phyloP scores from a whole-genome alignment of 2,888 invertebrate species.

The Apamea monoglypha region DNA sequence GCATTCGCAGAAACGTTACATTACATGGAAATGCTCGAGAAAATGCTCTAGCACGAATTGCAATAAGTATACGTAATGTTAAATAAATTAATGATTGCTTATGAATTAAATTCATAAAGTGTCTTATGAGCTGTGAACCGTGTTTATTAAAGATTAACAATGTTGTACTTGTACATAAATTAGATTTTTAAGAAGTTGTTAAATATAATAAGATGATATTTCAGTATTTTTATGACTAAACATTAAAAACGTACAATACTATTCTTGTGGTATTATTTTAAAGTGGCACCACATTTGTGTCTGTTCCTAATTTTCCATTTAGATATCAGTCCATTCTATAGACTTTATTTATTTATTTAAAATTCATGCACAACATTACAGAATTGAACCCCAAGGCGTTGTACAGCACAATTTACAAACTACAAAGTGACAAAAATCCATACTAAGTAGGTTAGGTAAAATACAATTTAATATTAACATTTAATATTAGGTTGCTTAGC shows the following conservation, averaged over 20 bases:
- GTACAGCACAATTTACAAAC: too few relatives aligned
- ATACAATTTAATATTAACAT: too few relatives aligned
- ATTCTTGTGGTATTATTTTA: constrained; percentile 3
- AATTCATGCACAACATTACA: too few relatives aligned
- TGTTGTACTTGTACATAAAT: constrained; percentile 50
- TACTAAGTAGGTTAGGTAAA: too few relatives aligned
- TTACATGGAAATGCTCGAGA: neutral
- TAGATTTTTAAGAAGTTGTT: constrained; percentile 46
- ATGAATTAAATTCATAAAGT: constrained; percentile 48
- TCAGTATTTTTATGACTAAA: constrained; percentile 60
- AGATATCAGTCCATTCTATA: neutral
- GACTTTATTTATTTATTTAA: too few relatives aligned
- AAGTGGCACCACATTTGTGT: neutral
- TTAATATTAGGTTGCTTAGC: too few relatives aligned
- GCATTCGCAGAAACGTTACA: neutral
- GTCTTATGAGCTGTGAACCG: constrained; percentile 49
- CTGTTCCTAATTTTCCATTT: neutral
- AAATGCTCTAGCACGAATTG: neutral
- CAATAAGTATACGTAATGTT: constrained; percentile 42
- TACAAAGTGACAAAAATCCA: too few relatives aligned
- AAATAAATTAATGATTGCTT: neutral
- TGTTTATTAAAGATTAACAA: constrained; percentile 19
- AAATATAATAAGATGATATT: constrained; percentile 32
- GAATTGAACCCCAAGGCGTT: too few relatives aligned
- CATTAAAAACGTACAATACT: constrained; percentile 40